These are phyloP conservation scores for Sprattus sprattus DNA, from an alignment of 2,113 vertebrate species.

Conservation along the genomic window DNA sequence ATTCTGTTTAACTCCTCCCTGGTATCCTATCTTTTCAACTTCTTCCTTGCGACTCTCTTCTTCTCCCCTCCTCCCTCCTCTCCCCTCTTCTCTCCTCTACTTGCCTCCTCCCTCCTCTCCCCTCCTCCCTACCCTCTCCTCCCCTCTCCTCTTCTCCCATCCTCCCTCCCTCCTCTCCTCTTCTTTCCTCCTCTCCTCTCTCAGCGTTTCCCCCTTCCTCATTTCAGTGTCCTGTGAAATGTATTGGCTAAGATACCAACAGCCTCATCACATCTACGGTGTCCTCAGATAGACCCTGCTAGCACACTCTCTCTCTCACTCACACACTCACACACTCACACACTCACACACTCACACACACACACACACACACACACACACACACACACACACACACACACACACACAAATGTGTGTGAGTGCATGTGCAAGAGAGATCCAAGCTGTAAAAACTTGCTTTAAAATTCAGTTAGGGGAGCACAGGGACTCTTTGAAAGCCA, in stretches of 20 bases:
- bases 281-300: neutral
- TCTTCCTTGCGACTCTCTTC: neutral
- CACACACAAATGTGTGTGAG: neutral
- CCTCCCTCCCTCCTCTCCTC: slow-evolving; percentile 17
- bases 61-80: slow-evolving; percentile 15
- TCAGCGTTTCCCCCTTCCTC: slow-evolving; percentile 7
- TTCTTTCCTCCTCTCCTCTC: neutral
- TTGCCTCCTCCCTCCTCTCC: neutral
- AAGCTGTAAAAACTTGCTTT: slow-evolving; percentile 33
- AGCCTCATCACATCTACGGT: neutral
- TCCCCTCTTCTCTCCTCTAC: slow-evolving; percentile 33
- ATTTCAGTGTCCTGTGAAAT: neutral
- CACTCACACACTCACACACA: neutral
- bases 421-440: slow-evolving; percentile 3
- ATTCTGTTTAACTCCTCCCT: neutral
- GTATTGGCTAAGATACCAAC: neutral
- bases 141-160: neutral
- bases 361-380: neutral
- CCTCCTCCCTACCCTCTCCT: slow-evolving; percentile 22
- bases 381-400: neutral
- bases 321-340: too few species aligned
- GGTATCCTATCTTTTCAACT: neutral
- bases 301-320: neutral
- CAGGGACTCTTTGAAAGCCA: slow-evolving; percentile 29
- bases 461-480: slow-evolving; percentile 34